Conservation (phyloP, 2,113 vertebrate species). For the Podarcis muralis region DNA sequence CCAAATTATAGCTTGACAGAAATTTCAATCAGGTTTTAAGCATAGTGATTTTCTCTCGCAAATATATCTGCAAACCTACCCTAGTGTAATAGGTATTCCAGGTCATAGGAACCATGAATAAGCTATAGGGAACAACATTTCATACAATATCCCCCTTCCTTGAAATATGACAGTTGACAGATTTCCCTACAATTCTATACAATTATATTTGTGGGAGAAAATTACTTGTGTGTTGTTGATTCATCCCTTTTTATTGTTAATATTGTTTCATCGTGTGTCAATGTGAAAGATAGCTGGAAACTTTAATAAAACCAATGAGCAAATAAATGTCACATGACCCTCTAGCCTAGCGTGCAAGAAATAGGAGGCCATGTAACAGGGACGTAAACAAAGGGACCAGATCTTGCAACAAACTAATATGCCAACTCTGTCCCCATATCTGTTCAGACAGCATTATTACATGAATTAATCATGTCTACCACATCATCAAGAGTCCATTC, state of each 20-base stretch:
- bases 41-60: not conserved
- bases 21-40: not conserved
- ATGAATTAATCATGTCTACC: not conserved
- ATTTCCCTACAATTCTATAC: not conserved
- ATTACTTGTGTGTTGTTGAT: not conserved
- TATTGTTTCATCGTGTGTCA: not conserved
- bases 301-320: not conserved
- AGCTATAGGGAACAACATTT: not conserved
- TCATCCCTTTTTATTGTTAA: not conserved
- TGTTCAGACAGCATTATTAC: not conserved
- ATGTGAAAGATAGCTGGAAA: not conserved
- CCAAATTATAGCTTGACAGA: constrained; percentile 1
- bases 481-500: not conserved
- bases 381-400: not conserved
- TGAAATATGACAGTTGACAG: not conserved
- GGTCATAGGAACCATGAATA: not conserved
- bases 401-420: too few species aligned
- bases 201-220: not conserved
- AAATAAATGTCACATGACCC: not conserved
- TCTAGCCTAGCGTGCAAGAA: too few species aligned
- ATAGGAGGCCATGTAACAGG: not conserved
- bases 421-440: not conserved
- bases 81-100: not conserved
- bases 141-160: not conserved
- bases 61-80: not conserved